phyloP scores from a whole-genome alignment of 2,113 vertebrate species.

The Etia nguti region DNA sequence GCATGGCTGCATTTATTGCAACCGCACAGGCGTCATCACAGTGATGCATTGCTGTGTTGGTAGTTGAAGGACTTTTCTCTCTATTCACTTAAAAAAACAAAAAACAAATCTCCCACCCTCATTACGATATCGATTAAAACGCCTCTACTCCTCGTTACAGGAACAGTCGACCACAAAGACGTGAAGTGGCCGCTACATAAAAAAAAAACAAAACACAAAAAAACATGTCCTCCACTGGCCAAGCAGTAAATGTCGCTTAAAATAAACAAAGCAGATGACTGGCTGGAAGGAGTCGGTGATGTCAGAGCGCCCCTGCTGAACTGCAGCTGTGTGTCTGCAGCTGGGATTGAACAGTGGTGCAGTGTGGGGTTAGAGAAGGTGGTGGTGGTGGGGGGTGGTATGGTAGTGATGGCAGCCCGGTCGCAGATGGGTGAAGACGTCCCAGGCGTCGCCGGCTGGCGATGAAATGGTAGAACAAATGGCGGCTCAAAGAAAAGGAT shows the following conservation, averaged over 20 bases:
- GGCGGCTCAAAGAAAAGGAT: neutral
- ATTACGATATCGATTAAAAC: neutral
- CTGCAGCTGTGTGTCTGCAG: slow-evolving; percentile 30
- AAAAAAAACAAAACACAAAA: no score
- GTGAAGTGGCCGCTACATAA: neutral
- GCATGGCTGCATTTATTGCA: neutral
- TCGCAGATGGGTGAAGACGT: neutral
- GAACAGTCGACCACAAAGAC: neutral
- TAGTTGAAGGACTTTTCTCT: neutral
- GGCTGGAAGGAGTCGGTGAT: slow-evolving; percentile 30
- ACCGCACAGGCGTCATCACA: neutral
- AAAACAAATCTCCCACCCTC: neutral
- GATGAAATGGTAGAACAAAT: neutral
- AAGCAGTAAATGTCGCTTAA: neutral
- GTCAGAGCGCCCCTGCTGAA: slow-evolving; percentile 30
- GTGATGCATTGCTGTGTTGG: neutral
- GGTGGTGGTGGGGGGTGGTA: neutral
- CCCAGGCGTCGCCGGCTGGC: neutral
- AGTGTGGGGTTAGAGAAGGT: slow-evolving; percentile 6
- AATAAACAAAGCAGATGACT: slow-evolving; percentile 37
- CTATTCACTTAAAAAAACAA: fast-evolving
- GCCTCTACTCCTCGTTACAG: neutral
- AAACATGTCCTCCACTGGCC: neutral
- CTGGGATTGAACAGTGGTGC: slow-evolving; percentile 26
- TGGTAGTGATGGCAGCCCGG: neutral